Evolutionary conservation across 35 echinoderm and acorn worm genomes (phyloP).

Genomic region (Apostichopus parvimensis): DNA sequence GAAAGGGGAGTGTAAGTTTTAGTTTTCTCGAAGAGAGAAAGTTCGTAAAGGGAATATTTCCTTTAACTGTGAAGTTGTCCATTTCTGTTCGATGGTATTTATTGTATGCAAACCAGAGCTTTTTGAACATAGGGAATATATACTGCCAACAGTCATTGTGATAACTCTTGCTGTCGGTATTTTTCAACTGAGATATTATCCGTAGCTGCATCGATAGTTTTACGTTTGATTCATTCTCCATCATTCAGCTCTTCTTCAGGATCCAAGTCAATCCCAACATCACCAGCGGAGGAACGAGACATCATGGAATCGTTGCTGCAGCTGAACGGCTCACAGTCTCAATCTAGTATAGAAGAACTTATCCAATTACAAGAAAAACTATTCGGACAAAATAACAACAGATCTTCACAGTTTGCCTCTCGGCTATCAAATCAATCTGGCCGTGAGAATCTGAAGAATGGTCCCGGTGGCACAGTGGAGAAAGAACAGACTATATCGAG

Average conservation of each 20-base stretch:
- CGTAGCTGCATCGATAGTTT: too few relatives aligned
- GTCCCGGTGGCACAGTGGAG: not conserved
- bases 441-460: not conserved
- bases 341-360: slow-evolving; percentile 75
- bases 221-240: not conserved
- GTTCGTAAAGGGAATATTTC: too few relatives aligned
- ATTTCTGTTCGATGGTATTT: too few relatives aligned
- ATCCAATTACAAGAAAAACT: slow-evolving; percentile 85
- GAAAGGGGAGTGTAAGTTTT: too few relatives aligned
- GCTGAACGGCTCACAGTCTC: slow-evolving; percentile 56
- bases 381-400: slow-evolving; percentile 64
- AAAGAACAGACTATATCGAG: slow-evolving; percentile 39
- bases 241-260: not conserved
- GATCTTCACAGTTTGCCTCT: not conserved
- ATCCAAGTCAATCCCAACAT: slow-evolving; percentile 51
- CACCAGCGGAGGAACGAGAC: slow-evolving; percentile 62
- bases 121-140: too few relatives aligned
- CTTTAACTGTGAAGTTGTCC: too few relatives aligned
- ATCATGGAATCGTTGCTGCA: slow-evolving; percentile 62
- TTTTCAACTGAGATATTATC: not conserved
- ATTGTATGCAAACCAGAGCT: too few relatives aligned
- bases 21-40: too few relatives aligned
- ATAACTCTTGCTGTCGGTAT: not conserved
- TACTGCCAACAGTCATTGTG: not conserved
- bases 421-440: not conserved